phyloP scores from a whole-genome alignment of 53 echinoderm and acorn worm species.

The Pentamera pediparva region DNA sequence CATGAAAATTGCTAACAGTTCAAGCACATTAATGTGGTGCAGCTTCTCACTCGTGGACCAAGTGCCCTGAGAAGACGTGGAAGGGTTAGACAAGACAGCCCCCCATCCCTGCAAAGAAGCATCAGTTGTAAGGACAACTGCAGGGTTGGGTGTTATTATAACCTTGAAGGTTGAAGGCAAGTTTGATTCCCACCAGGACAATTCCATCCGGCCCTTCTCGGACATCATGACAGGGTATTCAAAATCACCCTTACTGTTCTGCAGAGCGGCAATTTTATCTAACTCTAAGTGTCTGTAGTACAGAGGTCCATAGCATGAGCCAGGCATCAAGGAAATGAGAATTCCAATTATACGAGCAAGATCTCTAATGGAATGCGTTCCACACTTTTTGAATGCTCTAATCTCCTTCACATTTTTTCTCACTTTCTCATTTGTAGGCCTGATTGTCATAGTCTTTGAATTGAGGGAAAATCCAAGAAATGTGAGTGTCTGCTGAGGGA shows the following conservation, averaged over 20 bases:
- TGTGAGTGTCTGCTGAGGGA: background rate
- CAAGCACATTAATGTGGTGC: background rate
- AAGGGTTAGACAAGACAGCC: background rate
- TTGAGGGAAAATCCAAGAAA: background rate
- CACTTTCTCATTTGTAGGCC: too few relatives aligned
- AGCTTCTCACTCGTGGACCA: background rate
- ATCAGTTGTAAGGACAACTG: constrained; percentile 37
- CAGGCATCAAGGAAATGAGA: too few relatives aligned
- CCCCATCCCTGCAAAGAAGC: constrained; percentile 54
- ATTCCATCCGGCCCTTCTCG: background rate
- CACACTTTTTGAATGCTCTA: too few relatives aligned
- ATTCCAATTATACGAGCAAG: too few relatives aligned
- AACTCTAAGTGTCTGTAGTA: constrained; percentile 38
- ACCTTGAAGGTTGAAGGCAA: background rate
- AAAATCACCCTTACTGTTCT: constrained; percentile 35
- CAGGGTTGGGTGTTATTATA: background rate
- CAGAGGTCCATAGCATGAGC: constrained; percentile 41
- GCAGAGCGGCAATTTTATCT: constrained; percentile 12
- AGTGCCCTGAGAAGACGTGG: background rate
- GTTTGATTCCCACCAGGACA: constrained; percentile 34
- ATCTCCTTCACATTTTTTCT: too few relatives aligned
- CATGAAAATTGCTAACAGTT: background rate
- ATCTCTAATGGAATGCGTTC: too few relatives aligned
- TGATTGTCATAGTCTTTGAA: background rate
- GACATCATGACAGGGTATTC: constrained; percentile 32